A percentile compares a stretch with the other conserved stretches of the same genome.
Evolutionary conservation across 2,113 vertebrate genomes (phyloP).

Genomic region (Cromileptes altivelis): DNA sequence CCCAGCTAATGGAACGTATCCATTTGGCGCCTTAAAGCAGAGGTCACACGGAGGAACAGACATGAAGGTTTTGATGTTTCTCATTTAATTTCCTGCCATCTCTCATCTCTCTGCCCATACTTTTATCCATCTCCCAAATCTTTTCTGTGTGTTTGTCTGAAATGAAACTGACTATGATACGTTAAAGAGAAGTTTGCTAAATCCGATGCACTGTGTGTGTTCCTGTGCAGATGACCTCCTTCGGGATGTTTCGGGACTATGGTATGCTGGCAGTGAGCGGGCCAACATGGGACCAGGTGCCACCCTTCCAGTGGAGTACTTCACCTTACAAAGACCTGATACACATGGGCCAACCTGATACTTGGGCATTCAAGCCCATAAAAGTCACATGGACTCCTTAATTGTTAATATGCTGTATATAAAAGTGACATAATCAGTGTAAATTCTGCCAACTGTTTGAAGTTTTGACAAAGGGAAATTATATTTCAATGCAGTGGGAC

Average conservation of each 20-base stretch:
- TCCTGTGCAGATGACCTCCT: conserved; percentile 89
- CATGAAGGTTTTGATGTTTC: conserved; percentile 87
- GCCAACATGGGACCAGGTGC: conserved; percentile 92
- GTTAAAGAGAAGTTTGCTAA: conserved; percentile 2
- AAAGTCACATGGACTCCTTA: conserved; percentile 88
- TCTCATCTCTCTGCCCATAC: not conserved
- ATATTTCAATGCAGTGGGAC: not conserved
- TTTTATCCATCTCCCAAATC: not conserved
- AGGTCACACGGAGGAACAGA: conserved; percentile 93
- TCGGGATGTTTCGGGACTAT: conserved; percentile 81
- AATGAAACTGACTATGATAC: not conserved
- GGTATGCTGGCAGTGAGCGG: conserved; percentile 89
- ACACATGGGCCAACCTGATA: conserved; percentile 96
- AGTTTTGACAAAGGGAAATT: conserved; percentile 59
- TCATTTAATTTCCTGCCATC: not conserved
- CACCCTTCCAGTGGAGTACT: conserved; percentile 92
- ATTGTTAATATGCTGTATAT: not conserved
- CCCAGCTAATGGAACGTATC: conserved; percentile 92
- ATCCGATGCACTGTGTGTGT: conserved; percentile 15
- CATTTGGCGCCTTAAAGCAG: conserved; percentile 91
- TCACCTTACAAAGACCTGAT: conserved; percentile 87
- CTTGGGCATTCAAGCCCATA: conserved; percentile 90
- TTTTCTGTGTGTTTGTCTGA: not conserved
- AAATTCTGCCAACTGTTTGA: not conserved
- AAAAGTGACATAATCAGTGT: not conserved